A percentile compares a stretch with the other conserved stretches of the same genome.
These are phyloP conservation scores for Drosophila nr. medialis DNA, from an alignment of 2,888 invertebrate genomes.

Conservation along the genomic window DNA sequence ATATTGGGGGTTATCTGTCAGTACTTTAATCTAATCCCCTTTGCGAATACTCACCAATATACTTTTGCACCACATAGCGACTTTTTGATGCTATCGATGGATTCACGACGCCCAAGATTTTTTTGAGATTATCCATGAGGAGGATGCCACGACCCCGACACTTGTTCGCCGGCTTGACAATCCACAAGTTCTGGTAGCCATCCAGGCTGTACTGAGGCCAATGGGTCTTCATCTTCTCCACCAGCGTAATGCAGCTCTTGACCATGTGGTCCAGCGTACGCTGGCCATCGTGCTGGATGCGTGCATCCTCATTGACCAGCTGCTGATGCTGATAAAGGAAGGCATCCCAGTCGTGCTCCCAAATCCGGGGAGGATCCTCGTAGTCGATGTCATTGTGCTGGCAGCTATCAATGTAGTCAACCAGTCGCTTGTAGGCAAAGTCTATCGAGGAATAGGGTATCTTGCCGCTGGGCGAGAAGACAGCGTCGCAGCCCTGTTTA, in stretches of 20 bases:
- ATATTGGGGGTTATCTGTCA: not conserved
- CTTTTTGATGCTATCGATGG: slow-evolving; percentile 88
- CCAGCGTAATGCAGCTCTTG: slow-evolving; percentile 86
- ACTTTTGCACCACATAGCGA: slow-evolving; percentile 97
- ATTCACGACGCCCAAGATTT: slow-evolving; percentile 91
- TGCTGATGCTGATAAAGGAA: slow-evolving; percentile 90
- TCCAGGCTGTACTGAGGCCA: slow-evolving; percentile 94
- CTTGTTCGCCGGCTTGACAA: slow-evolving; percentile 97
- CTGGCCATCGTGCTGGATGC: slow-evolving; percentile 84
- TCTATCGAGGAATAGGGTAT: slow-evolving; percentile 91
- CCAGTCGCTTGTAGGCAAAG: slow-evolving; percentile 92
- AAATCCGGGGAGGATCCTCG: slow-evolving; percentile 87
- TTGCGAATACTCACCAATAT: slow-evolving; percentile 90
- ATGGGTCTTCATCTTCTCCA: slow-evolving; percentile 88
- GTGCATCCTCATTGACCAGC: slow-evolving; percentile 88
- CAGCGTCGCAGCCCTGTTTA: slow-evolving; percentile 86
- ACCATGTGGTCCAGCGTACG: slow-evolving; percentile 75
- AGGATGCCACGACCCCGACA: slow-evolving; percentile 96
- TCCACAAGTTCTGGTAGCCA: slow-evolving; percentile 96
- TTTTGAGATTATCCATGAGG: slow-evolving; percentile 93
- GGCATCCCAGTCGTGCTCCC: slow-evolving; percentile 96
- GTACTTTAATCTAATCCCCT: not conserved
- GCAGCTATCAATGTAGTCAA: slow-evolving; percentile 90
- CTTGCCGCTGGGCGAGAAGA: slow-evolving; percentile 87
- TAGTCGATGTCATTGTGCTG: slow-evolving; percentile 90